Conservation (phyloP, 2,113 vertebrate genomes). For the Phyllostomus discolor region DNA sequence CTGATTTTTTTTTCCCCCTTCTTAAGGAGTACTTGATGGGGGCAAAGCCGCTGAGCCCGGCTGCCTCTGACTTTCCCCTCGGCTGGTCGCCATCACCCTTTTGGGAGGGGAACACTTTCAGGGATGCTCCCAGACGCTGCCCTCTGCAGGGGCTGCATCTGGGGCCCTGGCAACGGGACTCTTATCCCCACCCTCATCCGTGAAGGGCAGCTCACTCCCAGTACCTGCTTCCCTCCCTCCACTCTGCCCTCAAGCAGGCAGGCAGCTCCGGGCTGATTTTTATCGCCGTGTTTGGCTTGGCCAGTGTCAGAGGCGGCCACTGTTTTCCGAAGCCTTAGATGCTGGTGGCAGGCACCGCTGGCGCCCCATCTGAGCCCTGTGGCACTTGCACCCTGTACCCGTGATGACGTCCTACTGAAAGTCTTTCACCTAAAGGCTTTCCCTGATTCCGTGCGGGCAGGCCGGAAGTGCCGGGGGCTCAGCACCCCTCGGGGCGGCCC, state of each 20-base stretch:
- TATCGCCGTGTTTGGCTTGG: neutral
- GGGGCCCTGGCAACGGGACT: neutral
- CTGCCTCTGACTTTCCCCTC: neutral
- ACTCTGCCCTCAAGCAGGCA: neutral
- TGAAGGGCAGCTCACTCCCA: neutral
- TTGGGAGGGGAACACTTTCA: no score
- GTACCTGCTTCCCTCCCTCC: neutral
- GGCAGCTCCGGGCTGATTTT: neutral
- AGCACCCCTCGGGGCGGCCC: accelerated
- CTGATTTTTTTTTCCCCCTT: neutral
- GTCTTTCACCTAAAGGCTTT: neutral
- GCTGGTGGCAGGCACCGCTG: accelerated
- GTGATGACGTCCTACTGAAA: neutral
- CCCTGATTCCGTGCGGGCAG: neutral
- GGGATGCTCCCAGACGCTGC: neutral
- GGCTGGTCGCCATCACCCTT: neutral
- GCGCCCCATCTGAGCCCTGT: neutral
- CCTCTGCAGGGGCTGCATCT: neutral
- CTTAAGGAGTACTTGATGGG: accelerated
- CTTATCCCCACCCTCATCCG: no score
- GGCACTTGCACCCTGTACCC: no score
- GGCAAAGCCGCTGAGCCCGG: neutral
- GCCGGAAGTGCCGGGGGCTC: neutral
- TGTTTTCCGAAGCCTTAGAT: neutral
- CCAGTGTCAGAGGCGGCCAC: neutral